phyloP scores from a whole-genome alignment of 2,113 vertebrate genomes.

The Thymallus thymallus region DNA sequence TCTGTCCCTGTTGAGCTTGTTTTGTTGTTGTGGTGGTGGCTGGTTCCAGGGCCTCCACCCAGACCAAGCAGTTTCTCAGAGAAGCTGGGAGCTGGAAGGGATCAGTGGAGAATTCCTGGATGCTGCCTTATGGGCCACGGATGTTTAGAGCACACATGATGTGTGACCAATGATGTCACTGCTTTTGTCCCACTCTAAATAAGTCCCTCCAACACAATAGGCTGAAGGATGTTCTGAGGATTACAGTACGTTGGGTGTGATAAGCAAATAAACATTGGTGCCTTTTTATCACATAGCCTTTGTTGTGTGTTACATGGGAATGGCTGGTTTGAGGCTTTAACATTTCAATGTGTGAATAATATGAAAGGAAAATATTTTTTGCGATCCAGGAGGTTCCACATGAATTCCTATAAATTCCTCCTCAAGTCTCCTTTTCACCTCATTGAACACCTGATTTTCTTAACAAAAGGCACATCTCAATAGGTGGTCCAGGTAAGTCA shows the following conservation, averaged over 20 bases:
- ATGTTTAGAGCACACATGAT: conserved; percentile 73
- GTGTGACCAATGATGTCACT: conserved; percentile 71
- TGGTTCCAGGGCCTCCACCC: conserved; percentile 48
- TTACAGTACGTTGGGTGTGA: conserved; percentile 47
- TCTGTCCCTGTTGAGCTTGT: conserved; percentile 43
- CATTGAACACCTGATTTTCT: no score
- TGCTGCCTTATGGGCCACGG: conserved; percentile 61
- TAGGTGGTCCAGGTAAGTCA: no score
- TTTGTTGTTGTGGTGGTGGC: conserved; percentile 16
- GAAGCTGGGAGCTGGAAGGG: conserved; percentile 26
- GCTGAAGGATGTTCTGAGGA: conserved; percentile 33
- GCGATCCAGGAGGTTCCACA: no score
- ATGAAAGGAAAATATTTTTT: no score
- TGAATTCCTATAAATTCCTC: no score
- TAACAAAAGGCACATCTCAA: no score
- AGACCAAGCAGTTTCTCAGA: conserved; percentile 38
- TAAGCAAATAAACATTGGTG: conserved; percentile 58
- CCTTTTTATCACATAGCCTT: conserved; percentile 39
- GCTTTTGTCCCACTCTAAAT: conserved; percentile 64
- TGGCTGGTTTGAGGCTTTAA: conserved; percentile 17
- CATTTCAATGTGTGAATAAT: conserved; percentile 9
- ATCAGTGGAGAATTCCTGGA: conserved; percentile 72
- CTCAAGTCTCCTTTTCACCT: no score
- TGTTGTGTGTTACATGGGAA: conserved; percentile 40
- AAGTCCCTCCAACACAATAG: conserved; percentile 67